A percentile compares a stretch with the other conserved stretches of the same genome.
These are phyloP conservation scores for Apamea monoglypha DNA, from an alignment of 2,888 invertebrate genomes.

Conservation along the genomic window DNA sequence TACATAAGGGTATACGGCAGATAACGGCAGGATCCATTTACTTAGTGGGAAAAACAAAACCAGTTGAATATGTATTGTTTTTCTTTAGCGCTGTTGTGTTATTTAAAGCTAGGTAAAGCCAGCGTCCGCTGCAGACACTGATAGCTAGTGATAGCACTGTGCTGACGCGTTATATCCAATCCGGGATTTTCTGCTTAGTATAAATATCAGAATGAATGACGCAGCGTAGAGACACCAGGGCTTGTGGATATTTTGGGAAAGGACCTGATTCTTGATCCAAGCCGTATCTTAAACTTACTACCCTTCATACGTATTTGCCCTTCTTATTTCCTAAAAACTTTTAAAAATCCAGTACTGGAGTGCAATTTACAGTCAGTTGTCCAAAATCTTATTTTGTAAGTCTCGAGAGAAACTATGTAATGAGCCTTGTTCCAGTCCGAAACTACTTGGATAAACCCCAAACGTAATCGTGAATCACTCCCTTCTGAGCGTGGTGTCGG, in stretches of 20 bases:
- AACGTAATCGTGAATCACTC: too few species aligned
- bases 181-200: constrained; percentile 20
- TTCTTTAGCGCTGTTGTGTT: neutral
- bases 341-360: too few species aligned
- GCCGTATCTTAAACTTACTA: neutral
- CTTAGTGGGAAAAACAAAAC: constrained; percentile 20
- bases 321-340: too few species aligned
- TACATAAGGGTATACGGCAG: neutral
- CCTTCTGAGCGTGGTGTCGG: too few species aligned
- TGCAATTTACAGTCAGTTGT: too few species aligned
- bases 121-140: neutral
- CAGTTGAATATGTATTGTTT: constrained; percentile 8
- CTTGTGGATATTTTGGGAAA: neutral
- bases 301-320: neutral
- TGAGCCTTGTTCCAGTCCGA: too few species aligned
- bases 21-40: neutral
- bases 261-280: neutral
- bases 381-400: too few species aligned
- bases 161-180: constrained; percentile 21
- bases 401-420: too few species aligned
- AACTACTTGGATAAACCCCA: too few species aligned
- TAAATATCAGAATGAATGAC: constrained; percentile 11
- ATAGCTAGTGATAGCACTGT: constrained; percentile 28
- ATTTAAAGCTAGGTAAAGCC: constrained; percentile 19
- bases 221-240: neutral